These are phyloP conservation scores for Drosophila nigromelanica DNA, from an alignment of 1,140 invertebrate genomes.

Conservation along the genomic window DNA sequence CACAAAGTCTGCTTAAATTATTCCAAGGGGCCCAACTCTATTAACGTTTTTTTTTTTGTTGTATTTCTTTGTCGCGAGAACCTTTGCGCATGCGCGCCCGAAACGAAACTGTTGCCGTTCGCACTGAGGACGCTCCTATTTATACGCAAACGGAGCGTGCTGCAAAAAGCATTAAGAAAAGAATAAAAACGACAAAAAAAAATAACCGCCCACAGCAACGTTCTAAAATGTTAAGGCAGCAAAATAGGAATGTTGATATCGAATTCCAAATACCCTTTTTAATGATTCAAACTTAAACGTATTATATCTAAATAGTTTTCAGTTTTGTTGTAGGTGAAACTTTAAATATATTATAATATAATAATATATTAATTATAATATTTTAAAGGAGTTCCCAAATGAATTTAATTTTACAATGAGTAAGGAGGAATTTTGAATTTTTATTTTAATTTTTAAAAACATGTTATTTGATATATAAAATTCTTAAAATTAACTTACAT, in stretches of 20 bases:
- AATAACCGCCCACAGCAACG: slow-evolving; percentile 25
- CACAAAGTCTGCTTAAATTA: slow-evolving; percentile 15
- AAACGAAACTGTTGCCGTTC: slow-evolving; percentile 66
- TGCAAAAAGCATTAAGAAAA: slow-evolving; percentile 15
- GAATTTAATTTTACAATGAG: too few species aligned
- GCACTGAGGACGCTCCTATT: slow-evolving; percentile 65
- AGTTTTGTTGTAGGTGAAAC: too few species aligned
- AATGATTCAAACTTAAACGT: not conserved
- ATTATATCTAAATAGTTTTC: too few species aligned
- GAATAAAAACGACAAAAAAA: slow-evolving; percentile 12
- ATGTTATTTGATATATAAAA: too few species aligned
- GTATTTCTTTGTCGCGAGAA: slow-evolving; percentile 39
- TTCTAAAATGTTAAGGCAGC: slow-evolving; percentile 48
- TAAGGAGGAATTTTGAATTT: too few species aligned
- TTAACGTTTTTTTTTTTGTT: too few species aligned
- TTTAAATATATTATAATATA: too few species aligned
- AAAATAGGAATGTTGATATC: slow-evolving; percentile 20
- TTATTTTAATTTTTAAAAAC: too few species aligned
- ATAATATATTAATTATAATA: too few species aligned
- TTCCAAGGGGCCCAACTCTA: slow-evolving; percentile 17
- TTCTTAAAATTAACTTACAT: not conserved
- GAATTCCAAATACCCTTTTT: slow-evolving; percentile 24
- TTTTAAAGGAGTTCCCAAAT: too few species aligned
- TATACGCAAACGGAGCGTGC: slow-evolving; percentile 57
- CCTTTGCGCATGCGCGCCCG: slow-evolving; percentile 56